Evolutionary conservation across 2,797 vertebrate species (phyloP).

Genomic region (Hypotaenidia philippensis): DNA sequence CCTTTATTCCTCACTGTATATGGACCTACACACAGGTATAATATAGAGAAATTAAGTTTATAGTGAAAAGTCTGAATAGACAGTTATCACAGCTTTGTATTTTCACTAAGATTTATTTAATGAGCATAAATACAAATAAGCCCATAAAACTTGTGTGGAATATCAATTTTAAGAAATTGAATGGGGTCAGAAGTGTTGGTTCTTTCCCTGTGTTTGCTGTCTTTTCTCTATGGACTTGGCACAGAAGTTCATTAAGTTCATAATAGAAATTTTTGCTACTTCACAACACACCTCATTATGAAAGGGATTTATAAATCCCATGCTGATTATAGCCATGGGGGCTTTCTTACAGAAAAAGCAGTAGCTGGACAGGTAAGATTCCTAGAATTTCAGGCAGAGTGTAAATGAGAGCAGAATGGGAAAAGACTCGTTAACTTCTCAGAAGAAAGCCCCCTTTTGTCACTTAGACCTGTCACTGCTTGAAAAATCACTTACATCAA

Average conservation of each 20-base stretch:
- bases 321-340: conserved; percentile 48
- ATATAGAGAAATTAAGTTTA: neutral
- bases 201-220: conserved; percentile 6
- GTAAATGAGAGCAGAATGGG: conserved; percentile 30
- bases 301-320: conserved; percentile 61
- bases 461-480: neutral
- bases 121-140: neutral
- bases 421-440: neutral
- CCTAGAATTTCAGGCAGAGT: conserved; percentile 36
- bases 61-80: neutral
- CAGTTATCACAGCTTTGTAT: neutral
- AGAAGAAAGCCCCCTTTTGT: neutral
- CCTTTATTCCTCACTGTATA: neutral
- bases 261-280: conserved; percentile 42
- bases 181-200: conserved; percentile 15
- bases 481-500: conserved; percentile 24
- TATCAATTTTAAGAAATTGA: conserved; percentile 16
- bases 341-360: conserved; percentile 16
- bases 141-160: neutral
- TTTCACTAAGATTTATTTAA: conserved; percentile 8
- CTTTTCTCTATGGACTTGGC: conserved; percentile 10
- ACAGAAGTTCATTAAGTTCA: conserved; percentile 37
- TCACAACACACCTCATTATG: conserved; percentile 49
- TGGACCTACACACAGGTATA: neutral
- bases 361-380: conserved; percentile 31